Evolutionary conservation across 2,113 vertebrate species (phyloP).

Genomic region (Campylomormyrus tamandua): DNA sequence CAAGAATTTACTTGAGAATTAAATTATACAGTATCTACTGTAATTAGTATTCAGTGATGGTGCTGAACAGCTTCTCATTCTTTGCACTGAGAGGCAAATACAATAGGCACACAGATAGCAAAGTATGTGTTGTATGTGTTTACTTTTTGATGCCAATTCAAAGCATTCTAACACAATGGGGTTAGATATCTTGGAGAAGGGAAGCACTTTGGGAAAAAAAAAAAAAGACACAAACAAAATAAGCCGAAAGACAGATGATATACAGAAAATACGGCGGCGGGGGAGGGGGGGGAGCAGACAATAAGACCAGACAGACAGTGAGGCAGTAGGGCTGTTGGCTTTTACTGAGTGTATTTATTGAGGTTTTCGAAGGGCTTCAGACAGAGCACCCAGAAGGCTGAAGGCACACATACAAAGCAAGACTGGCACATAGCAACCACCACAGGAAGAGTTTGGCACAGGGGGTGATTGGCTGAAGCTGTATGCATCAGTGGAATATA

Average conservation of each 20-base stretch:
- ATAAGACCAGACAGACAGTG: neutral
- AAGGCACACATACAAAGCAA: slow-evolving; percentile 35
- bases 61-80: neutral
- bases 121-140: neutral
- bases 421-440: slow-evolving; percentile 33
- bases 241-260: neutral
- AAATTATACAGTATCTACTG: neutral
- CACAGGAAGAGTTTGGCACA: slow-evolving; percentile 34
- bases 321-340: neutral
- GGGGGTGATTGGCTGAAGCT: slow-evolving; percentile 24
- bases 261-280: neutral
- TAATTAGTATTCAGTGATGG: neutral
- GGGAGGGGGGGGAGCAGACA: neutral
- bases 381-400: slow-evolving; percentile 30
- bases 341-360: slow-evolving; percentile 42
- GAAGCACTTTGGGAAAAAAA: neutral
- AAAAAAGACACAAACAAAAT: neutral
- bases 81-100: neutral
- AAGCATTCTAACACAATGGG: neutral
- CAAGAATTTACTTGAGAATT: neutral
- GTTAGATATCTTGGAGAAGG: neutral
- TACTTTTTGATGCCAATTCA: neutral
- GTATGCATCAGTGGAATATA: neutral
- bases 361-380: slow-evolving; percentile 35
- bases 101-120: neutral